Evolutionary conservation across 2,797 vertebrate genomes (phyloP).

Genomic region (Falco biarmicus): DNA sequence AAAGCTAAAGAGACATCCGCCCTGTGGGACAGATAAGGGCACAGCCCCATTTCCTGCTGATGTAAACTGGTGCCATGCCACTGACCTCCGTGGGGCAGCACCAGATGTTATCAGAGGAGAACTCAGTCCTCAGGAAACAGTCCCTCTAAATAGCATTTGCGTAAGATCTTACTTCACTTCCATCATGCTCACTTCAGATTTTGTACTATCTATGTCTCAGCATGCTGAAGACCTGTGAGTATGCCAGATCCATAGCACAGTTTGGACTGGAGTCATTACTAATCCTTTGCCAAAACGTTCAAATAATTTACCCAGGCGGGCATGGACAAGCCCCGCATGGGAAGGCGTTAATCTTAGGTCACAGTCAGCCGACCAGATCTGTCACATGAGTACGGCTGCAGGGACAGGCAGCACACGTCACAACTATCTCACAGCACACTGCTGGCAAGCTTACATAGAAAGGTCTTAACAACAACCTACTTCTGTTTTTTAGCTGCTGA

Average conservation of each 20-base stretch:
- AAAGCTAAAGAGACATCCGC: background rate
- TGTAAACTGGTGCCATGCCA: background rate
- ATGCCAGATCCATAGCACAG: background rate
- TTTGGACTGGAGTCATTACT: background rate
- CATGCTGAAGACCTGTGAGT: background rate
- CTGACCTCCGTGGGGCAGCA: background rate
- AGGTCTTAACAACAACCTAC: background rate
- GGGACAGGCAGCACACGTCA: background rate
- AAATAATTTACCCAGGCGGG: background rate
- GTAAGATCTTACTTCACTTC: background rate
- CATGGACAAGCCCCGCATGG: accelerated
- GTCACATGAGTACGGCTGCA: background rate
- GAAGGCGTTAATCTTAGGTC: background rate
- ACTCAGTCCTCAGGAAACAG: background rate
- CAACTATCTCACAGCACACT: background rate
- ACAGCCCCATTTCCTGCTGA: background rate
- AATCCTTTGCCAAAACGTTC: background rate
- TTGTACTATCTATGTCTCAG: background rate
- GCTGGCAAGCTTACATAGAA: background rate
- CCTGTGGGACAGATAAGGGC: background rate
- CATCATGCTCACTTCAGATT: background rate
- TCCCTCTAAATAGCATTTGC: background rate
- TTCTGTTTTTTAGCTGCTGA: background rate
- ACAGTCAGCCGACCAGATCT: background rate
- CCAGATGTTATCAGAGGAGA: background rate